Evolutionary conservation across 2,113 vertebrate genomes (phyloP).

Genomic region (Sapayoa aenigma): DNA sequence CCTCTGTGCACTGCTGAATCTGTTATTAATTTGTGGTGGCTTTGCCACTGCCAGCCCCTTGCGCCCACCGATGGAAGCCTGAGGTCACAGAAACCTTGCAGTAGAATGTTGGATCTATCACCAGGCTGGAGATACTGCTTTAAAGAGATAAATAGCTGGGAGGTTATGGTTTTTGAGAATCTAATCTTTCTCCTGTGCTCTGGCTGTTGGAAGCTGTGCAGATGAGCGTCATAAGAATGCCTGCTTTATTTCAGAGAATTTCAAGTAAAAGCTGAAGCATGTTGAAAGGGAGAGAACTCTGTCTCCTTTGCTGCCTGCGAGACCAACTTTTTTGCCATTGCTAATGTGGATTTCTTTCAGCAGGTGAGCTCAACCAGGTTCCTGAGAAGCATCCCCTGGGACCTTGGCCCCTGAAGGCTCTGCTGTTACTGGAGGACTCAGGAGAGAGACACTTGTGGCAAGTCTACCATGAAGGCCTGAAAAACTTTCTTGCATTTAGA

Average conservation of each 20-base stretch:
- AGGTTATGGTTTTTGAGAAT: fast-evolving
- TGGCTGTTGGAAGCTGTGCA: not conserved
- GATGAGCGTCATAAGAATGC: not conserved
- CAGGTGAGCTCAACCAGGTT: not conserved
- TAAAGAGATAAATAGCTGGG: not conserved
- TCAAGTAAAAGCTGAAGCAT: not conserved
- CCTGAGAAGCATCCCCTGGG: not conserved
- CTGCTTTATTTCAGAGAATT: not conserved
- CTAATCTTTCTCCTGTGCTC: not conserved
- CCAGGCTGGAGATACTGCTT: not conserved
- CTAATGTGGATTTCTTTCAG: not conserved
- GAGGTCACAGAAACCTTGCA: not conserved
- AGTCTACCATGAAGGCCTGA: not conserved
- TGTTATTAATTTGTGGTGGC: not conserved
- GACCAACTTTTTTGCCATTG: not conserved
- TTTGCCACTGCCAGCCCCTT: fast-evolving
- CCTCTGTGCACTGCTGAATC: not conserved
- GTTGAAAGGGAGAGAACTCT: not conserved
- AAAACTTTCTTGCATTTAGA: conserved; percentile 10
- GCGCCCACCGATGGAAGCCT: not conserved
- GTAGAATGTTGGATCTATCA: not conserved
- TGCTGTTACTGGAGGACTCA: not conserved
- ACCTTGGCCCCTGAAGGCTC: not conserved
- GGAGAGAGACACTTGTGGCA: not conserved
- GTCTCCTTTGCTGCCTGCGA: not conserved